phyloP scores from a whole-genome alignment of 2,113 vertebrate species.

The Nothocercus julius region DNA sequence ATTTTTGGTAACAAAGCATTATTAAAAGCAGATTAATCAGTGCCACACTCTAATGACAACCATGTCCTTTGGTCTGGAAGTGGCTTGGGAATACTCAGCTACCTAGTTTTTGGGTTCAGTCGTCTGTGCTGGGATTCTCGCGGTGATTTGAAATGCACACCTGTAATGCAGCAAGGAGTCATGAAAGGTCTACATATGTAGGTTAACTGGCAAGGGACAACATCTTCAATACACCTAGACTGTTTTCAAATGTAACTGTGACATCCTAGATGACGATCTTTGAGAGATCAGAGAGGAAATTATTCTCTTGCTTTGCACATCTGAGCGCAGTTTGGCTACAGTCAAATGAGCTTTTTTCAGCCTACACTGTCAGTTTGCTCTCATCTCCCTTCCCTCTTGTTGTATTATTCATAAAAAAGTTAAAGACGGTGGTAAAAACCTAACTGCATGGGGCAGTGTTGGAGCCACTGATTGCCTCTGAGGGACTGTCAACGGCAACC shows the following conservation, averaged over 20 bases:
- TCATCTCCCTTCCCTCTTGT: constrained; percentile 61
- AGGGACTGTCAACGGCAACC: neutral
- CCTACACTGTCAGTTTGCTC: constrained; percentile 58
- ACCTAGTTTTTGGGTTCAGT: neutral
- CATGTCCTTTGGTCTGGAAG: neutral
- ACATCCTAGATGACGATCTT: constrained; percentile 56
- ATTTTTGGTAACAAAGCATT: constrained; percentile 53
- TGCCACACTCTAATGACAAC: neutral
- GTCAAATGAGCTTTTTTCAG: constrained; percentile 64
- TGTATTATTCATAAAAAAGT: constrained; percentile 61
- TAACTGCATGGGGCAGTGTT: neutral
- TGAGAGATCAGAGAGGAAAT: constrained; percentile 57
- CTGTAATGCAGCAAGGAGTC: neutral
- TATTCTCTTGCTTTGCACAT: constrained; percentile 68
- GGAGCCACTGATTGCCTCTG: neutral
- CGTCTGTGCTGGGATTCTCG: fast-evolving
- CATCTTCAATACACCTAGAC: constrained; percentile 4
- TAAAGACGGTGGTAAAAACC: neutral
- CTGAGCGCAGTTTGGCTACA: constrained; percentile 63
- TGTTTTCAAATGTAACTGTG: constrained; percentile 38
- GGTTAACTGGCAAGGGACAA: constrained; percentile 48
- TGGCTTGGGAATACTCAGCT: neutral
- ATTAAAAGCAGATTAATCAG: constrained; percentile 49
- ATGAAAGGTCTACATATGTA: neutral
- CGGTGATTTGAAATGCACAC: neutral